Conservation (phyloP, 1,140 invertebrate genomes). For the Hirudo medicinalis region DNA sequence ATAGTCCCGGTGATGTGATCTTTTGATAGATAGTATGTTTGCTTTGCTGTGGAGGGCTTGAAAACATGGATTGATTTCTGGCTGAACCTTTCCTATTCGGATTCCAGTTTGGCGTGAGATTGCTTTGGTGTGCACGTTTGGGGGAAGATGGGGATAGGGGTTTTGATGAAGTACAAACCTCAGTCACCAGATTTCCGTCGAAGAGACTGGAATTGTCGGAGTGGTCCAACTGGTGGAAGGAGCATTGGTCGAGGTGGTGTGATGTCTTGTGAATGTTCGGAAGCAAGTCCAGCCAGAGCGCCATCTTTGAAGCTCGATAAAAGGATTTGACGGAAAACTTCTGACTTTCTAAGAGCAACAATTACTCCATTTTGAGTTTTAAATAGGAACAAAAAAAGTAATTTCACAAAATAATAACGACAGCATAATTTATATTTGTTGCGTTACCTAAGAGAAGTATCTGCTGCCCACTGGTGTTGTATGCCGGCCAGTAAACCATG, state of each 20-base stretch:
- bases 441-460: neutral
- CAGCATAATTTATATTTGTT: neutral
- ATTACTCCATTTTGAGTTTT: too few relatives aligned
- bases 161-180: slow-evolving; percentile 28
- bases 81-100: neutral
- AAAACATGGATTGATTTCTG: too few relatives aligned
- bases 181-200: slow-evolving; percentile 29
- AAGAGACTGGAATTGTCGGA: slow-evolving; percentile 32
- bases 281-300: slow-evolving; percentile 87
- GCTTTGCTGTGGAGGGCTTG: too few relatives aligned
- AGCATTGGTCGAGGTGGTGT: slow-evolving; percentile 55
- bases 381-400: neutral
- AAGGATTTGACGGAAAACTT: slow-evolving; percentile 55
- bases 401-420: neutral
- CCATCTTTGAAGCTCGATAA: slow-evolving; percentile 85
- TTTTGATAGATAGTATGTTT: neutral
- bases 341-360: too few relatives aligned
- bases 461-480: neutral
- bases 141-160: neutral
- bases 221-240: slow-evolving; percentile 70
- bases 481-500: neutral
- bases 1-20: neutral
- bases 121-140: slow-evolving; percentile 16
- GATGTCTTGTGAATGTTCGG: slow-evolving; percentile 76
- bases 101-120: neutral